Evolutionary conservation across 2,797 vertebrate species (phyloP).

Genomic region (Girardinus metallicus): DNA sequence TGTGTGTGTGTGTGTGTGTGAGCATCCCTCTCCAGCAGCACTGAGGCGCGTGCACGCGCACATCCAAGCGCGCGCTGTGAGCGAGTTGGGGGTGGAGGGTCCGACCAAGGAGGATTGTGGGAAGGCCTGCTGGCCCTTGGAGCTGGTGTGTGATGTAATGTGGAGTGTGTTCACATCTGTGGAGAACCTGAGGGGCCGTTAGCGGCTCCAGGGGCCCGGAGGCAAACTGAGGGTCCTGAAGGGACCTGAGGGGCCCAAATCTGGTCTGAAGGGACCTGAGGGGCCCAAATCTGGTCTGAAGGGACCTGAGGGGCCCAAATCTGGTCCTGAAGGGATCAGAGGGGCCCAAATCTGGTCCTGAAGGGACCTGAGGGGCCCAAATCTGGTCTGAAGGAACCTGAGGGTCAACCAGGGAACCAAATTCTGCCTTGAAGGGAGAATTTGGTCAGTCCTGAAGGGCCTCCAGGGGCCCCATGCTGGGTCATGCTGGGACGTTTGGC

Average conservation of each 20-base stretch:
- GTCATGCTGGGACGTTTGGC: neutral
- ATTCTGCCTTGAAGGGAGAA: too few species aligned
- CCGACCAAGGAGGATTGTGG: constrained; percentile 63
- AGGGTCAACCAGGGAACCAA: too few species aligned
- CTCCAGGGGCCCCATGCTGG: neutral
- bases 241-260: too few species aligned
- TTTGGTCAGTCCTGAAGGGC: too few species aligned
- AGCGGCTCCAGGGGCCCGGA: neutral
- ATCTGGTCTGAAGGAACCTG: too few species aligned
- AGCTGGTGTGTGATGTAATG: constrained; percentile 27
- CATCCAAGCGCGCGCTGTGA: constrained; percentile 24
- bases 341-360: too few species aligned
- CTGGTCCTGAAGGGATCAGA: too few species aligned
- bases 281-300: too few species aligned
- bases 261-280: too few species aligned
- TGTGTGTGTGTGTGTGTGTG: constrained; percentile 33
- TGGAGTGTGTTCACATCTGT: constrained; percentile 24
- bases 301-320: too few species aligned
- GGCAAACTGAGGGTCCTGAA: too few species aligned
- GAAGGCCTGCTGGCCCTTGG: constrained; percentile 46
- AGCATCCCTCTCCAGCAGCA: constrained; percentile 21
- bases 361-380: too few species aligned
- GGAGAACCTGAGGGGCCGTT: neutral
- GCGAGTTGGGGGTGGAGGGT: constrained; percentile 33
- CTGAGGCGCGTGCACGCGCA: constrained; percentile 12